These are phyloP conservation scores for Macaca fascicularis DNA, from an alignment of 2,113 vertebrate species.

Conservation along the genomic window T2T-MFA8v1.1 NC_088384.1:78108501-78109000, in stretches of 20 bases:
- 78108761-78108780: background rate
- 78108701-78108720: background rate
- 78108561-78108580: background rate
- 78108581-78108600: background rate
- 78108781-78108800: background rate
- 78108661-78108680: background rate
- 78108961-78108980: background rate
- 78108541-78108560: background rate
- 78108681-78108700: background rate
- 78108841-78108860: background rate
- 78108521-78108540: conserved; percentile 15
- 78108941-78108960: background rate
- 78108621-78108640: background rate
- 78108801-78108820: background rate
- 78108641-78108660: background rate
- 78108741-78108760: background rate
- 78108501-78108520: background rate
- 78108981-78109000: background rate
- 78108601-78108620: background rate
- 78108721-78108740: background rate
- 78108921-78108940: background rate
- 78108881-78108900: background rate
- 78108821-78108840: background rate
- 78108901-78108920: background rate
- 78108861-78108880: background rate